Evolutionary conservation across 30 jellyfish, hydroid and myxozoan genomes (phyloP), one percentile per base, ranked within the genome.

Genomic region (Hydractinia echinata): DNA sequence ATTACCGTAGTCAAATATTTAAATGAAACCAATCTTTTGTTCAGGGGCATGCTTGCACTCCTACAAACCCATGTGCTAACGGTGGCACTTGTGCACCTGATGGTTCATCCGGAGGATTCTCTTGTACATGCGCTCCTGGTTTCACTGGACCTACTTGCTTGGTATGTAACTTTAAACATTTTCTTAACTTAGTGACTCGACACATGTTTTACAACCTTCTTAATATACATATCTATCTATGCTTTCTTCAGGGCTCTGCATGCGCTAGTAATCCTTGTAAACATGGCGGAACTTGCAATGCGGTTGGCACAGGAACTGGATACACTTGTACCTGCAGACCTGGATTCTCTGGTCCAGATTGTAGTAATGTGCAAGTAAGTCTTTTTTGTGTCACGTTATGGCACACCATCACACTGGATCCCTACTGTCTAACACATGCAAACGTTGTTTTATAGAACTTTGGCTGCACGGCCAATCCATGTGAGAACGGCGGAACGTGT

Each of bases 401-500:
- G 44, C 44, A 30, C 44, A 30, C 44, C 44, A 30, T 30, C 1
- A 30, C 44, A 30, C 44, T 30, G 44, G 44, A 30, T 30, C 44
- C 44, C 44, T 30, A 30, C 44, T 30, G 44, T 30, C 44, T 30
- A 30, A 30, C 44, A 30, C 44, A 30, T 30, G 44, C 44, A 30
- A 30, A 30, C 44, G 44, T 30, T 30, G 44, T 30, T 30, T 30
- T 30, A 30, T 30, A 30, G 44, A 30, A 30, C 44, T 30, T 30
- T 30, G 44, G 44, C 44, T 30, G 44, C 16, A 68, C 89, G 89
- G 70, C 90, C 20, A 87, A 76, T 20, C 96, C 96, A 7, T 88
- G 96, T 72, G 89, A 77, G 55, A 88, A 88, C 53, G 96, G 96
- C 6, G 96, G 90, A 15, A 71, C 95, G 70, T 88, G 96, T 67